phyloP scores from a whole-genome alignment of 2,888 invertebrate genomes.

The Noctua fimbriata region DNA sequence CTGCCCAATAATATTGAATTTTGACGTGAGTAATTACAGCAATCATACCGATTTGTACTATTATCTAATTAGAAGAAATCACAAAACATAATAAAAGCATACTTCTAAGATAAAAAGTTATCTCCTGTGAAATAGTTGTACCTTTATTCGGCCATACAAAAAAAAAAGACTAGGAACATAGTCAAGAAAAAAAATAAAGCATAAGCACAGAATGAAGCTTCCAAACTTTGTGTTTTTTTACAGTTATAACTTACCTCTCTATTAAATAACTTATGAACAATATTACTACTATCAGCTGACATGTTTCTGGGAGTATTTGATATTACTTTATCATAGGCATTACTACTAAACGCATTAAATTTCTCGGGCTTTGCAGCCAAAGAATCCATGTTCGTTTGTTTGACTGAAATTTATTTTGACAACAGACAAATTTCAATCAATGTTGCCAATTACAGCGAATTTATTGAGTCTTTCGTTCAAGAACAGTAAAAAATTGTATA shows the following conservation, averaged over 20 bases:
- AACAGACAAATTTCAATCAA: conserved; percentile 67
- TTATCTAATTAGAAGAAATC: conserved; percentile 15
- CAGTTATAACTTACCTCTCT: conserved; percentile 89
- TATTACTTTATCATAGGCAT: conserved; percentile 77
- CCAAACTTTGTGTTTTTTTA: conserved; percentile 62
- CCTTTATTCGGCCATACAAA: conserved; percentile 40
- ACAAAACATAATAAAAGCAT: conserved; percentile 7
- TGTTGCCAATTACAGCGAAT: conserved; percentile 68
- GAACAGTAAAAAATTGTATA: background rate
- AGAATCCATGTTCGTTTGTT: conserved; percentile 90
- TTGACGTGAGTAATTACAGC: conserved; percentile 34
- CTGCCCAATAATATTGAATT: conserved; percentile 18
- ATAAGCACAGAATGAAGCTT: conserved; percentile 68
- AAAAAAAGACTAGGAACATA: conserved; percentile 48
- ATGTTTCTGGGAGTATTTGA: conserved; percentile 75
- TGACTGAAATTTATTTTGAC: conserved; percentile 82
- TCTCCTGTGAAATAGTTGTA: conserved; percentile 9
- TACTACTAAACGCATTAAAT: conserved; percentile 75
- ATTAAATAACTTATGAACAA: conserved; percentile 90
- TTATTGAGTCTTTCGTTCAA: conserved; percentile 46
- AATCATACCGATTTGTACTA: conserved; percentile 35
- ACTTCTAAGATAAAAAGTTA: conserved; percentile 28
- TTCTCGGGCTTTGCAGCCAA: conserved; percentile 80
- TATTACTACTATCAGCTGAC: conserved; percentile 80
- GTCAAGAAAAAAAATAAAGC: conserved; percentile 68